Percentiles rank a stretch among this genome's conserved stretches.
Evolutionary conservation across 2,888 invertebrate species (phyloP).

Genomic region (Mesochorus sp.): DNA sequence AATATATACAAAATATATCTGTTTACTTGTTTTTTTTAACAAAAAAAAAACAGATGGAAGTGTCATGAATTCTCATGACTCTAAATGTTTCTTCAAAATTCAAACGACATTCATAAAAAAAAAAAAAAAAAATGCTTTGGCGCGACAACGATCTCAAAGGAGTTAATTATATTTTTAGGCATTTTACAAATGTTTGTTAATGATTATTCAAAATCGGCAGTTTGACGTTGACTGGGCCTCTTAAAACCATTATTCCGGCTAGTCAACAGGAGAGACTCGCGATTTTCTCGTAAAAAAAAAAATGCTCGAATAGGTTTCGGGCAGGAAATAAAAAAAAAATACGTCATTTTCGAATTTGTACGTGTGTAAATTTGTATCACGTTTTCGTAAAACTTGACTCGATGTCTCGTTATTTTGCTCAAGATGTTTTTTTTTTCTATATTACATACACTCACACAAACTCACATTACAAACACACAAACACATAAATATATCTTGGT

Average conservation of each 20-base stretch:
- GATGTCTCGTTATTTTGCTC: constrained; percentile 64
- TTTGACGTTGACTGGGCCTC: too few species aligned
- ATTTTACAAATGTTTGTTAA: too few species aligned
- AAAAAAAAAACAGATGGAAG: too few species aligned
- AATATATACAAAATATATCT: too few species aligned
- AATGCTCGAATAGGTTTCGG: constrained; percentile 61
- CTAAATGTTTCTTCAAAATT: too few species aligned
- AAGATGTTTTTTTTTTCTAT: constrained; percentile 59
- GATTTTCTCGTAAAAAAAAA: constrained; percentile 14
- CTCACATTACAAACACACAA: constrained; percentile 21
- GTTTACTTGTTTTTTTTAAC: too few species aligned
- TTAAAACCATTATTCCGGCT: constrained; percentile 75
- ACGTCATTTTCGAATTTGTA: constrained; percentile 50
- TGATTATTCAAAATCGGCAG: too few species aligned
- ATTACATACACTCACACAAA: constrained; percentile 19
- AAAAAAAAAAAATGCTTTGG: too few species aligned
- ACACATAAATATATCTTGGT: constrained; percentile 30
- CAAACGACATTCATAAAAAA: too few species aligned
- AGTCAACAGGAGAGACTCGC: constrained; percentile 72
- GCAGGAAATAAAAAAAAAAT: constrained; percentile 36
- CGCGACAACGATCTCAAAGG: too few species aligned
- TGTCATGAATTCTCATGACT: too few species aligned
- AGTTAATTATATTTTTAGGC: too few species aligned
- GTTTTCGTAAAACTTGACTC: constrained; percentile 52
- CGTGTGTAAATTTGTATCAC: constrained; percentile 64